Conservation (phyloP, 2,797 vertebrate genomes). For the Alectoris magna region DNA sequence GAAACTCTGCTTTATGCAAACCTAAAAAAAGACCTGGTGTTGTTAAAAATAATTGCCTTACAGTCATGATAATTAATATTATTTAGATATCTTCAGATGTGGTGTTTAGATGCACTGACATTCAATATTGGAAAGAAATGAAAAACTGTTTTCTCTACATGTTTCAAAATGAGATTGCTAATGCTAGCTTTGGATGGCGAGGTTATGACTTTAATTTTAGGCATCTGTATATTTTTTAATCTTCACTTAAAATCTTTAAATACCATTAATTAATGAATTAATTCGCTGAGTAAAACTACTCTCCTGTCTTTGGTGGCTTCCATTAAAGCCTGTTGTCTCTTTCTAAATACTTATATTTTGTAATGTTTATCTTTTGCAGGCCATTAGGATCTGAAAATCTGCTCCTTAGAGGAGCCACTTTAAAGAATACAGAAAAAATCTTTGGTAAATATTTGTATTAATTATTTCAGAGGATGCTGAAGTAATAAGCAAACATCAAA, state of each 20-base stretch:
- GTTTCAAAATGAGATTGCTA: neutral
- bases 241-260: neutral
- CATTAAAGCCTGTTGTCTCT: neutral
- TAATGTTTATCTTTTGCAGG: constrained; percentile 77
- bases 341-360: neutral
- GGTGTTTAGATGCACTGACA: neutral
- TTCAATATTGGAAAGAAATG: neutral
- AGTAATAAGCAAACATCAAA: neutral
- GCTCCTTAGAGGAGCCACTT: constrained; percentile 94
- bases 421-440: constrained; percentile 94
- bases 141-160: neutral
- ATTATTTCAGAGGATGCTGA: neutral
- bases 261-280: neutral
- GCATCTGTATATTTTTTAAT: neutral
- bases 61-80: neutral
- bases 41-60: neutral
- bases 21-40: neutral
- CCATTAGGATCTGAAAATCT: constrained; percentile 94
- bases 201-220: neutral
- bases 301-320: neutral
- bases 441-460: constrained; percentile 85
- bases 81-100: neutral
- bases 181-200: neutral
- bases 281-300: neutral
- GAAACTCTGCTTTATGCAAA: neutral